Base-by-base conservation (phyloP, 2,888 invertebrate species). In the Adineta ricciae region DNA sequence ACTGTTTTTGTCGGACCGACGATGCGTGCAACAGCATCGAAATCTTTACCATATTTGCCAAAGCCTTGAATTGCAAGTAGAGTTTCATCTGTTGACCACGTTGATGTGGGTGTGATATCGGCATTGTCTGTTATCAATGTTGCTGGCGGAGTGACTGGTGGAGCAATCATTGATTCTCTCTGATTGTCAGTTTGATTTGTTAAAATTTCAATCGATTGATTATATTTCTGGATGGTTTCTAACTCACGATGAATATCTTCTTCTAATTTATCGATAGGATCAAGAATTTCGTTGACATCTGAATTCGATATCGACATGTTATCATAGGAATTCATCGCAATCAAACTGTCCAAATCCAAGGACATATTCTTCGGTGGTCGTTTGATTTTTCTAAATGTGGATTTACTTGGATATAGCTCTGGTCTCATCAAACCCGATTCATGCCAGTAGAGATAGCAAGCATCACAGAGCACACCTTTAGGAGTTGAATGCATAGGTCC, bases 391-490 rank as follows among this genome's bases (percentile, higher is more conserved):
- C n/a, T 38, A 9, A 41, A 8, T 41, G 41, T 24, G 0, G 41
- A 41, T 78, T 78, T 78, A n/a, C 3, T 41, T n/a, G 19, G 9
- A n/a, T 78, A 41, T 38, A n/a, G n/a, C 41, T 78, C 78, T 24
- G 41, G 41, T 41, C 24, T 41, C 78, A 78, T 78, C 41, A 78
- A 78, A 78, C 78, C 41, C 2, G 41, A 41, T 92, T 93, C 94
- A 94, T 94, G 94, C 94, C 94, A 95, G 91, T 94, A 94, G 90
- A 94, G 93, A 92, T 93, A 94, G 92, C 95, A 95, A 91, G 94
- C 94, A 91, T 93, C 93, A 92, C 95, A 95, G 91, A 95, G 92
- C 89, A 93, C 88, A 83, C 89, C 89, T 87, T 89, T 89, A 24
- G 94, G 92, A 88, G 94, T 94, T 89, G 93, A 92, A 91, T 94